Evolutionary conservation across 2,888 invertebrate species (phyloP).

Genomic region (Conops quadrifasciatus): DNA sequence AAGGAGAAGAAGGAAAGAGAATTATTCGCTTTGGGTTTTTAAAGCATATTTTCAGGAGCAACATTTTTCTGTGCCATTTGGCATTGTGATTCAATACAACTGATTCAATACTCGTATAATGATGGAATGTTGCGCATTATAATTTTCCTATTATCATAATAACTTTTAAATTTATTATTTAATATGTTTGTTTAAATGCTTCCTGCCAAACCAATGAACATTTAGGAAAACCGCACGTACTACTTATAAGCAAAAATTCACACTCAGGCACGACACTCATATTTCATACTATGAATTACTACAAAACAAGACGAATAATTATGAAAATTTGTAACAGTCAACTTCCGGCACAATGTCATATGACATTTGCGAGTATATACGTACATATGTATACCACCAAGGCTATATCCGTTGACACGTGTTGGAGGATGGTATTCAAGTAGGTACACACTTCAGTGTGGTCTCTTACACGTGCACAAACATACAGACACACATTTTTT

Average conservation of each 20-base stretch:
- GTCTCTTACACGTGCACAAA: neutral
- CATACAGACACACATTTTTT: neutral
- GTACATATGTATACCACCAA: neutral
- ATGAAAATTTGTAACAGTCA: conserved; percentile 6
- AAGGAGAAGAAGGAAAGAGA: conserved; percentile 2
- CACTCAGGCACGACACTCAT: neutral
- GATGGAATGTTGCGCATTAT: no score
- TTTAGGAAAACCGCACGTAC: conserved; percentile 4
- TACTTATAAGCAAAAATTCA: neutral
- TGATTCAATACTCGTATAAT: no score
- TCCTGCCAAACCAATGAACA: neutral
- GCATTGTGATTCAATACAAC: neutral
- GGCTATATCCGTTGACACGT: neutral
- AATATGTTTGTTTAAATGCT: neutral
- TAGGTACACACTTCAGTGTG: neutral
- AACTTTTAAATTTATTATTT: neutral
- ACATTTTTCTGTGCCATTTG: conserved; percentile 2
- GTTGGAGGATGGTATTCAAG: no score
- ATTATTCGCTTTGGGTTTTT: neutral
- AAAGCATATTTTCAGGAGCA: neutral
- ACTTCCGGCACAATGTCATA: conserved; percentile 11
- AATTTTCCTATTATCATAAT: neutral
- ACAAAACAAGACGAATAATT: conserved; percentile 19
- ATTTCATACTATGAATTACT: neutral
- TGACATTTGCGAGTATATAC: neutral